These are phyloP conservation scores for Oceanites oceanicus DNA, from an alignment of 2,113 vertebrate species.

Conservation along the genomic window DNA sequence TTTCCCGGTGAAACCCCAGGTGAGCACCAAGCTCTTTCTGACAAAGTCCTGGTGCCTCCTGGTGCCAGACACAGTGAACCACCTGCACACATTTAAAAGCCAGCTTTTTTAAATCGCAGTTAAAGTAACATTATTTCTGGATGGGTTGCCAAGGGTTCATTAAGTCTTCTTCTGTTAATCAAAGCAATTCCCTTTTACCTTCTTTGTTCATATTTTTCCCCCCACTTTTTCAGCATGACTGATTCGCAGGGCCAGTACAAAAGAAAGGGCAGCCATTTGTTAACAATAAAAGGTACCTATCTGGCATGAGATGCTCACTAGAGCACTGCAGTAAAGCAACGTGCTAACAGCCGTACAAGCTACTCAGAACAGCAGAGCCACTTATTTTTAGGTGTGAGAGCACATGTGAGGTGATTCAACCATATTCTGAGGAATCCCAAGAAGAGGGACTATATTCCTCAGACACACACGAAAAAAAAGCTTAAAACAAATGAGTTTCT, in stretches of 20 bases:
- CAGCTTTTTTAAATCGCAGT: not conserved
- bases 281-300: not conserved
- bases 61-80: not conserved
- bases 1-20: not conserved
- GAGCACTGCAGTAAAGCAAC: not conserved
- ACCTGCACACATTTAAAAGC: not conserved
- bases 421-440: not conserved
- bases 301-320: not conserved
- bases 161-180: not conserved
- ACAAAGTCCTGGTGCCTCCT: not conserved
- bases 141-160: not conserved
- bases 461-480: not conserved
- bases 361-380: not conserved
- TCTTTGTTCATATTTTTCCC: not conserved
- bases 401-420: not conserved
- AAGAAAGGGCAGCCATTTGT: not conserved
- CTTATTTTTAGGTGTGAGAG: not conserved
- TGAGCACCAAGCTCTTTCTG: not conserved
- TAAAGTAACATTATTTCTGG: not conserved
- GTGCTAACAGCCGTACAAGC: not conserved
- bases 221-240: not conserved
- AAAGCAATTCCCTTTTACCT: not conserved
- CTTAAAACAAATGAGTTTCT: not conserved
- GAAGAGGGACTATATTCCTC: not conserved
- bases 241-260: not conserved